These are phyloP conservation scores for Ceraclea dissimilis DNA, from an alignment of 2,888 invertebrate species.

Conservation along the genomic window DNA sequence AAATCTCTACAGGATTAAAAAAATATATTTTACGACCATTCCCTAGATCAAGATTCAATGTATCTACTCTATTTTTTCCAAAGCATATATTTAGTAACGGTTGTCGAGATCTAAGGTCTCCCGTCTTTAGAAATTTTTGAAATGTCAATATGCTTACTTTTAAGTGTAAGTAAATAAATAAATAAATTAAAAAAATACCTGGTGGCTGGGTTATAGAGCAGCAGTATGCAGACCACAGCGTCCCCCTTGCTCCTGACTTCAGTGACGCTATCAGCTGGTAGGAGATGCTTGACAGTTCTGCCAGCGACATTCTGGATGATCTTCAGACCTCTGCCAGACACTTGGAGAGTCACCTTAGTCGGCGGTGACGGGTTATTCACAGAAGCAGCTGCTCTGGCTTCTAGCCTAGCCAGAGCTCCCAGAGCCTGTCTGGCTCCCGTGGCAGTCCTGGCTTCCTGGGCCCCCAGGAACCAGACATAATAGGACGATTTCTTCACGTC, in stretches of 20 bases:
- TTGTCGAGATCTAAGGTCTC: too few relatives aligned
- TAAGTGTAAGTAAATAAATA: not conserved
- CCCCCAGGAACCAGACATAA: conserved; percentile 92
- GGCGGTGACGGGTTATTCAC: conserved; percentile 72
- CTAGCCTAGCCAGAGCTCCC: conserved; percentile 75
- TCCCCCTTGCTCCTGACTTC: conserved; percentile 87
- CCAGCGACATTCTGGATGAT: conserved; percentile 69
- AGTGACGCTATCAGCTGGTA: conserved; percentile 88
- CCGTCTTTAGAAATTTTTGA: too few relatives aligned
- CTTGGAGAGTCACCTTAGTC: conserved; percentile 49
- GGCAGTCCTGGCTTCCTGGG: conserved; percentile 86
- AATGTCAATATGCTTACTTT: too few relatives aligned
- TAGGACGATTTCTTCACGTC: conserved; percentile 87
- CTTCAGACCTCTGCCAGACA: conserved; percentile 81
- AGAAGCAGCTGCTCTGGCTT: conserved; percentile 76
- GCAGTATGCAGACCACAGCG: conserved; percentile 85
- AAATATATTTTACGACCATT: too few relatives aligned
- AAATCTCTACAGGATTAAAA: too few relatives aligned
- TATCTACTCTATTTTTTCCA: too few relatives aligned
- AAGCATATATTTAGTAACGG: too few relatives aligned
- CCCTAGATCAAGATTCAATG: too few relatives aligned
- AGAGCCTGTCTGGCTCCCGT: conserved; percentile 79
- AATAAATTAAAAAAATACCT: too few relatives aligned
- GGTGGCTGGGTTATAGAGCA: conserved; percentile 90
- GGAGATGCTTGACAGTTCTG: conserved; percentile 83